Evolutionary conservation across 2,797 vertebrate species (phyloP), one percentile per base, ranked within the genome.

Genomic region (Phataginus tricuspis): DNA sequence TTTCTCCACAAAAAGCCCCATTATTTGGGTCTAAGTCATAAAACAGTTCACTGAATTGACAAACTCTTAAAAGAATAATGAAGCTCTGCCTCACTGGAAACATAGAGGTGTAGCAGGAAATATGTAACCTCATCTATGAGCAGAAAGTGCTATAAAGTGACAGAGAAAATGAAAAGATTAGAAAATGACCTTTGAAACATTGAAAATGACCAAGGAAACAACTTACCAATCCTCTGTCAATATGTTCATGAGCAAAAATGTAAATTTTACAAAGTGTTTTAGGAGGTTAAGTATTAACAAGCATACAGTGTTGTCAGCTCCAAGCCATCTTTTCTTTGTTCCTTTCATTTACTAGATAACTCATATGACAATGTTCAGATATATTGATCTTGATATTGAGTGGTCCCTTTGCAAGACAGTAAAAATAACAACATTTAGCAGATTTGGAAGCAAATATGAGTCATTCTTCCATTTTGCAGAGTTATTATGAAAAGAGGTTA

Each of bases 111-210:
- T 7, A 37, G 53, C n/a, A 92, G 77, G 49, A 92, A 86, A 63
- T 34, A 55, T 25, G 88, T 55, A 53, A 90, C 25, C 16, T 86
- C 63, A 94, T 69, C 34, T 68, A 59, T 15, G 72, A 87, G 51
- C 49, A 94, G 77, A 77, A 96, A 88, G n/a, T 80, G 34, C 66
- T 57, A 61, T n/a, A 83, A 91, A 75, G 19, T 82, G 51, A 77
- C 29, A 69, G 31, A 80, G 63, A 85, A 93, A 82, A 63, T n/a
- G 9, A 18, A 53, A 69, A 77, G 37, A 78, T 72, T 53, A 87
- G 42, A 42, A 96, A 94, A 94, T 55, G 55, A 82, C 45, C 80
- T 90, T 78, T 82, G 85, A 95, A 83, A 31, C 27, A 45, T 45
- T 45, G 45, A 45, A 45, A 45, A 45, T 45, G 45, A 45, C 82